Conservation (phyloP, 1,140 invertebrate genomes). For the Penaeus japonicus region DNA sequence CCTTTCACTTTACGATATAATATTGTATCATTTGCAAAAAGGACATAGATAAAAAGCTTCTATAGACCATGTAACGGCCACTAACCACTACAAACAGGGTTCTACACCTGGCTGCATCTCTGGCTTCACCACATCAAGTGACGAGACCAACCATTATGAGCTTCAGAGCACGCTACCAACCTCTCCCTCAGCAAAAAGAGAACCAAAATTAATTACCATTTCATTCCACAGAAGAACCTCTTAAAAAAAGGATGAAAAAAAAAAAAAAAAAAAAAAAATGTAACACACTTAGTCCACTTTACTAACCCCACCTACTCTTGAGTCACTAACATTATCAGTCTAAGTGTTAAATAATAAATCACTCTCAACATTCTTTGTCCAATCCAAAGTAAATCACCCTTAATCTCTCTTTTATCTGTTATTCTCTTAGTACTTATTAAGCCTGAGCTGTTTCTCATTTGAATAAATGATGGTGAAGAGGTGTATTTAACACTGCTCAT, state of each 20-base stretch:
- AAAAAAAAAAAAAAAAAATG: background rate
- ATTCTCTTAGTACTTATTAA: too few species aligned
- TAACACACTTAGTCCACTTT: too few species aligned
- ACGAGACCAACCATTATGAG: background rate
- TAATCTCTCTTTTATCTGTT: too few species aligned
- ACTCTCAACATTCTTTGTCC: too few species aligned
- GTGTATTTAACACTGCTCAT: background rate
- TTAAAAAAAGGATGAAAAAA: too few species aligned
- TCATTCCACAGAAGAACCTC: background rate
- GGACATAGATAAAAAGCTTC: background rate
- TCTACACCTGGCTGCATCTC: slow-evolving; percentile 26
- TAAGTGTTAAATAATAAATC: too few species aligned
- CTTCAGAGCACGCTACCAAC: background rate
- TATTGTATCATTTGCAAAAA: background rate
- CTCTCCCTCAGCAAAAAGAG: background rate
- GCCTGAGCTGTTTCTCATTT: too few species aligned
- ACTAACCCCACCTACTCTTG: too few species aligned
- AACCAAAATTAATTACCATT: background rate
- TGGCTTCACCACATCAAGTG: slow-evolving; percentile 3
- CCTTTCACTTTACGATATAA: too few species aligned
- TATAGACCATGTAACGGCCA: background rate
- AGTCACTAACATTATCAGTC: too few species aligned
- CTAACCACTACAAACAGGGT: background rate
- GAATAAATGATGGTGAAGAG: background rate
- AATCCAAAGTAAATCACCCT: too few species aligned